phyloP scores from a whole-genome alignment of 2,888 invertebrate species.

The Falcaria lacertinaria region DNA sequence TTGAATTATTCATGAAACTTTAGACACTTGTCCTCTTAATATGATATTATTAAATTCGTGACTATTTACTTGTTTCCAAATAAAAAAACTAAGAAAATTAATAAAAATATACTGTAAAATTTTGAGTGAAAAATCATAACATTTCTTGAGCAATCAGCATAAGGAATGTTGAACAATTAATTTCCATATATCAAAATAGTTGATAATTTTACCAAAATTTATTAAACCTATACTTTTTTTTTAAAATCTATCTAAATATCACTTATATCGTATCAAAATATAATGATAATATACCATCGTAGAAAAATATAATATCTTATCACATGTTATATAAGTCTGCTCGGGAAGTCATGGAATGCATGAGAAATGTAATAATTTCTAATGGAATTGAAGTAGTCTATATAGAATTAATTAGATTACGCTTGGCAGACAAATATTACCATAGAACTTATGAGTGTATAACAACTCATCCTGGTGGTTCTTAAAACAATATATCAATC shows the following conservation, averaged over 20 bases:
- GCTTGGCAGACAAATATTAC: no score
- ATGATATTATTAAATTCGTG: neutral
- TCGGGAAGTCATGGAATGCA: conserved; percentile 6
- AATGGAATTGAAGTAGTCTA: neutral
- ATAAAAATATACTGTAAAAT: no score
- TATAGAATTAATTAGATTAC: no score
- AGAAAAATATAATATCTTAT: conserved; percentile 18
- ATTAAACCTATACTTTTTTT: neutral
- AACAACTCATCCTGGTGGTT: no score
- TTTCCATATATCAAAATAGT: no score
- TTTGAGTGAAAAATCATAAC: no score
- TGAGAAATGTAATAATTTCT: neutral
- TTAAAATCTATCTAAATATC: neutral
- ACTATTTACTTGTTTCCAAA: neutral
- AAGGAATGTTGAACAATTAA: no score
- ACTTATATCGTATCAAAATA: conserved; percentile 5
- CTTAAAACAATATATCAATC: no score
- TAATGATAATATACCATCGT: conserved; percentile 7
- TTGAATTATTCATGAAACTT: neutral
- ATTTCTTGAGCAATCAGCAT: no score
- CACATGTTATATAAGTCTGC: conserved; percentile 3
- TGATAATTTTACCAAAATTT: neutral
- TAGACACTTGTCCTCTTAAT: neutral
- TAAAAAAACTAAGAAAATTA: no score
- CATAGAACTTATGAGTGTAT: conserved; percentile 6